These are phyloP conservation scores for Siphlonurus alternatus DNA, from an alignment of 2,888 invertebrate species.

Conservation along the genomic window DNA sequence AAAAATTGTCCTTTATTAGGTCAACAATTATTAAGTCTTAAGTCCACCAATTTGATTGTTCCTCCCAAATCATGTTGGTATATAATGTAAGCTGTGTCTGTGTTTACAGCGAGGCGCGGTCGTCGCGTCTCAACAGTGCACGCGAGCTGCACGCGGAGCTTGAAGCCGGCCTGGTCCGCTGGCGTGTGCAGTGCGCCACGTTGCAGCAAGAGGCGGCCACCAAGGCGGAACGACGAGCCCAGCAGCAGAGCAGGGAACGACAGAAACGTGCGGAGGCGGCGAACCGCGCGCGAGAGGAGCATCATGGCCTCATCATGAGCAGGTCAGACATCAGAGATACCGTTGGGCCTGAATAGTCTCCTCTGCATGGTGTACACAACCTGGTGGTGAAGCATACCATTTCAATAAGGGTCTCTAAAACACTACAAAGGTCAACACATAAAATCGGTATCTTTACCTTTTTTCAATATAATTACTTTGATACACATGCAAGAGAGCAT, in stretches of 20 bases:
- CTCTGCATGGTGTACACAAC: not conserved
- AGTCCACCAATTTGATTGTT: too few relatives aligned
- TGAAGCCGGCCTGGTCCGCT: constrained; percentile 23
- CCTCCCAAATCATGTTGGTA: too few relatives aligned
- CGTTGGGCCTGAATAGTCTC: not conserved
- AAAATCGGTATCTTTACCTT: too few relatives aligned
- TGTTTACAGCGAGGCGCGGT: constrained; percentile 18
- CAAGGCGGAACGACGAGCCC: constrained; percentile 22
- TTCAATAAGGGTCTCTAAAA: too few relatives aligned
- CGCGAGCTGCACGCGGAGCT: constrained; percentile 22
- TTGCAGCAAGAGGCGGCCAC: constrained; percentile 22
- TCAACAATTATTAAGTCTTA: too few relatives aligned
- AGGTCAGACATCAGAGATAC: constrained; percentile 17
- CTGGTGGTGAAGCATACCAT: not conserved
- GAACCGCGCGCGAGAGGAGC: constrained; percentile 18
- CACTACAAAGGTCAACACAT: too few relatives aligned
- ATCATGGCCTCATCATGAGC: constrained; percentile 19
- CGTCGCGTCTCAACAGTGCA: constrained; percentile 20
- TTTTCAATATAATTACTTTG: too few relatives aligned
- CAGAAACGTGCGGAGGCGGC: constrained; percentile 18
- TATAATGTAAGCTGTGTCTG: too few relatives aligned
- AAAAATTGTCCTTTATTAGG: too few relatives aligned
- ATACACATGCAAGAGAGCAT: too few relatives aligned
- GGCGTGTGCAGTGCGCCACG: constrained; percentile 24
- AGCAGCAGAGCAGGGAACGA: constrained; percentile 19